These are phyloP conservation scores for Mustela lutreola DNA, from an alignment of 2,113 vertebrate species.

Conservation along the genomic window DNA sequence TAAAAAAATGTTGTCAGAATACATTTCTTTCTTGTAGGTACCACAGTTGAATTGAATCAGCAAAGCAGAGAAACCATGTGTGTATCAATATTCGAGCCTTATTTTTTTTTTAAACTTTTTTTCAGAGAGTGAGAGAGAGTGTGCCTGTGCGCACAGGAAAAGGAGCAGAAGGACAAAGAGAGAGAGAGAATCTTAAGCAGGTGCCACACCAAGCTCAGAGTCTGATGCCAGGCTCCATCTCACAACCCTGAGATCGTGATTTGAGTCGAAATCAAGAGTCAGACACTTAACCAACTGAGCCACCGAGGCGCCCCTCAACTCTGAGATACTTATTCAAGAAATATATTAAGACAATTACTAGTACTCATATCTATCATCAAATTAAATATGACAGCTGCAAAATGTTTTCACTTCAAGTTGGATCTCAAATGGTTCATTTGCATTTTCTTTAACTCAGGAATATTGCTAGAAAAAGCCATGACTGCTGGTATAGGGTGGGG, in stretches of 20 bases:
- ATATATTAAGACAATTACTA: neutral
- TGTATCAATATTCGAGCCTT: neutral
- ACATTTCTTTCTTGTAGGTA: slow-evolving; percentile 47
- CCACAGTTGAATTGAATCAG: neutral
- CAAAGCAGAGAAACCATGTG: neutral
- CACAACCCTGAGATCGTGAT: neutral
- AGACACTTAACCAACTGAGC: neutral
- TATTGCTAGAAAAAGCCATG: slow-evolving; percentile 21
- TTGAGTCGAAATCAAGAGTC: neutral
- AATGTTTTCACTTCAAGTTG: neutral
- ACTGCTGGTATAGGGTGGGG: neutral
- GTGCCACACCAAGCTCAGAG: neutral
- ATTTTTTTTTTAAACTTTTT: neutral
- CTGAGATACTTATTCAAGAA: neutral
- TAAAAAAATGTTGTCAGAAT: neutral
- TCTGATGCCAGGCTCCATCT: neutral
- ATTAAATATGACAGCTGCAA: neutral
- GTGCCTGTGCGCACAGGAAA: neutral
- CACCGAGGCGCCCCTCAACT: neutral
- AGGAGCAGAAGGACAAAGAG: neutral
- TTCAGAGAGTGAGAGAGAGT: neutral
- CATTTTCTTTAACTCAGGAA: neutral
- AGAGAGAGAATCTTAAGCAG: neutral
- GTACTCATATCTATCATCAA: neutral
- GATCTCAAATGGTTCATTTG: slow-evolving; percentile 1